Evolutionary conservation across 2,113 vertebrate genomes (phyloP).

Genomic region (Bucco capensis): DNA sequence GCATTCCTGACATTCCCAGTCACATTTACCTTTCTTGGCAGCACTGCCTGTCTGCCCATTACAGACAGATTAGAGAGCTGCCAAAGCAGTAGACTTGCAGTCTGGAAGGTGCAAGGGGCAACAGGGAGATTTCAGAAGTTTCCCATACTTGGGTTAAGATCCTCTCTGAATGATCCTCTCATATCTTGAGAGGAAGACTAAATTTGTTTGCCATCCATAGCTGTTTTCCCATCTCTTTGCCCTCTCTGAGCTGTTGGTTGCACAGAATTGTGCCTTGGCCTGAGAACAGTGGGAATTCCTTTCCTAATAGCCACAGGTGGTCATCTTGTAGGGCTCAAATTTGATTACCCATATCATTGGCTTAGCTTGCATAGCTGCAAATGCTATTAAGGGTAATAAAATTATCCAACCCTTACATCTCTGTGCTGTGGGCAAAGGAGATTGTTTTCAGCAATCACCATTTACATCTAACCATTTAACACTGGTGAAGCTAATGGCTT

Average conservation of each 20-base stretch:
- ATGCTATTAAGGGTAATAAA: conserved; percentile 66
- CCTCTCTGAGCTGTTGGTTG: background rate
- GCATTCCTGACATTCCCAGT: accelerated
- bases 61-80: background rate
- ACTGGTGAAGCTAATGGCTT: conserved; percentile 46
- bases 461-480: conserved; percentile 61
- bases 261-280: background rate
- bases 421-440: conserved; percentile 53
- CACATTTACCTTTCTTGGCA: background rate
- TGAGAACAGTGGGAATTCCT: conserved; percentile 7
- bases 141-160: accelerated
- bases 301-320: conserved; percentile 49
- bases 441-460: conserved; percentile 64
- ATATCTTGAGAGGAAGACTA: background rate
- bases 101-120: background rate
- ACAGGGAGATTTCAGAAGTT: background rate
- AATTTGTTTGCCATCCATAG: background rate
- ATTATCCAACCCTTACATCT: conserved; percentile 60
- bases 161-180: background rate
- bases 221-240: background rate
- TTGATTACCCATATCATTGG: conserved; percentile 64
- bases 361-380: conserved; percentile 64
- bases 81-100: background rate
- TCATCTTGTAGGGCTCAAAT: conserved; percentile 48
- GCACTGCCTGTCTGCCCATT: background rate